These are phyloP conservation scores for Procambarus clarkii DNA, from an alignment of 1,140 invertebrate species.

Conservation along the genomic window DNA sequence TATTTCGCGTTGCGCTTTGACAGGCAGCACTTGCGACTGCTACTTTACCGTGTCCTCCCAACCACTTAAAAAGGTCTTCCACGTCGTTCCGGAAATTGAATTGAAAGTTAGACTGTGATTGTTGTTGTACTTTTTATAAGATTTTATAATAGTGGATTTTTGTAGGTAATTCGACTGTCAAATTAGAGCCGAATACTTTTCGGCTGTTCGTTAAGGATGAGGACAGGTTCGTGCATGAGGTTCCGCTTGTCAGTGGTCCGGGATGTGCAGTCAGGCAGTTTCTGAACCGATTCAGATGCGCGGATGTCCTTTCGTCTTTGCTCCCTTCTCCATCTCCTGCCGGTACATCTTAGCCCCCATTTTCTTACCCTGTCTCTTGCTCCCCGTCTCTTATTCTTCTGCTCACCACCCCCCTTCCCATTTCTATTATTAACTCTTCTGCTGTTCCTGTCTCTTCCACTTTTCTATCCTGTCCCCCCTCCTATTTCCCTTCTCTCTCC, in stretches of 20 bases:
- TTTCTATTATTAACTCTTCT: no score
- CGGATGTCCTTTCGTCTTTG: not conserved
- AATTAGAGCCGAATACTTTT: no score
- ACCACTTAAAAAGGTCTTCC: not conserved
- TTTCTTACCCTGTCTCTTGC: no score
- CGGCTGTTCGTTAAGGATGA: no score
- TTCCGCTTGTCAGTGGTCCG: not conserved
- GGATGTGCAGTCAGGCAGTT: conserved; percentile 10
- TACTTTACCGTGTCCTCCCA: not conserved
- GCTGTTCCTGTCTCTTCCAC: no score
- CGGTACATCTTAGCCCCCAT: not conserved
- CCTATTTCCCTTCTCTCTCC: not conserved
- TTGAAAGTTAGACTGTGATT: not conserved
- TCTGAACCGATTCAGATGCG: not conserved
- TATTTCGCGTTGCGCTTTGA: not conserved
- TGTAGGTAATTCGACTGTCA: no score
- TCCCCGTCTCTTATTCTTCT: no score
- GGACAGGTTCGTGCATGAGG: no score
- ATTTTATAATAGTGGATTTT: no score
- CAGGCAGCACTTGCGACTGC: not conserved
- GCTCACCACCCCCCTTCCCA: not conserved
- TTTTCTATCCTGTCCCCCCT: not conserved
- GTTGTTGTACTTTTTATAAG: not conserved
- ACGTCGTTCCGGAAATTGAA: no score
- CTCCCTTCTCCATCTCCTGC: not conserved